These are phyloP conservation scores for Rhodophaea formosa DNA, from an alignment of 2,888 invertebrate genomes.

Conservation along the genomic window DNA sequence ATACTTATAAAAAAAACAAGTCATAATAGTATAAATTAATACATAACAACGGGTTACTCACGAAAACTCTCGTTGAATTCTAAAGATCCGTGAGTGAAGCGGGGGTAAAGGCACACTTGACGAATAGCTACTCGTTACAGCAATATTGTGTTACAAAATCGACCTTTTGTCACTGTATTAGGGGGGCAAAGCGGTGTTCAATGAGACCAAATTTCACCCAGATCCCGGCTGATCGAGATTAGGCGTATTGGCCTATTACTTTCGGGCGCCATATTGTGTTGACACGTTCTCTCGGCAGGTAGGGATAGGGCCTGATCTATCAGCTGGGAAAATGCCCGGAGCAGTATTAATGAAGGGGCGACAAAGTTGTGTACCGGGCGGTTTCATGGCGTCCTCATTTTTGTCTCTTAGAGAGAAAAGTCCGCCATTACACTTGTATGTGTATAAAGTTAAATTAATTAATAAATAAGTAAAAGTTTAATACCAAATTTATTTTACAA, in stretches of 20 bases:
- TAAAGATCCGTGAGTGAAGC: slow-evolving; percentile 37
- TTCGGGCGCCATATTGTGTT: slow-evolving; percentile 42
- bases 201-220: slow-evolving; percentile 48
- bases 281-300: slow-evolving; percentile 25
- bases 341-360: background rate
- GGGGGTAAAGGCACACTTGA: slow-evolving; percentile 44
- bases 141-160: slow-evolving; percentile 61
- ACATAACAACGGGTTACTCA: no score
- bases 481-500: no score
- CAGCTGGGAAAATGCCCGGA: background rate
- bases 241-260: slow-evolving; percentile 53
- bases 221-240: slow-evolving; percentile 37
- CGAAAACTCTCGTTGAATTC: no score
- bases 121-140: slow-evolving; percentile 53
- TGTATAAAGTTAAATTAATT: no score
- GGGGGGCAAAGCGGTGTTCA: slow-evolving; percentile 43
- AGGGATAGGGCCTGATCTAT: background rate
- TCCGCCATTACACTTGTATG: no score
- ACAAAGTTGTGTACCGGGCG: background rate
- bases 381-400: no score
- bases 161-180: slow-evolving; percentile 56
- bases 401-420: no score
- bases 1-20: background rate
- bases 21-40: slow-evolving; percentile 17
- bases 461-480: no score